Base-by-base conservation (phyloP, 2,888 invertebrate species). In the Schrankia costaestrigalis region DNA sequence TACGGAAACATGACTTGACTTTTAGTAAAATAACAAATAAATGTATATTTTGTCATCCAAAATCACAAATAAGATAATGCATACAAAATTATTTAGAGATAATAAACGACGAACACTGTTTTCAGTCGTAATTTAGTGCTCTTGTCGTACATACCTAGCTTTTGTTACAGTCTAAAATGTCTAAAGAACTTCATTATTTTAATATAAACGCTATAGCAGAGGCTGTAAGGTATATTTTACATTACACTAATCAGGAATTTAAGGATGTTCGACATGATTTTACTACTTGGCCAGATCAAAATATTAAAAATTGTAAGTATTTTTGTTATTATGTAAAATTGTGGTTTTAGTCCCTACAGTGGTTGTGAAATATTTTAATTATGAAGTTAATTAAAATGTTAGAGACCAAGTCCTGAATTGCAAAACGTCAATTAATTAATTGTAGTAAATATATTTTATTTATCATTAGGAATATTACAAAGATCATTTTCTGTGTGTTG, bases 161-260 rank as follows among this genome's bases (percentile, higher is more conserved):
- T 5, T 17, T 7, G 17, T 5, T 17, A 17, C 17, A 13, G 18
- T 32, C 31, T n/a, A 41, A 3, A 31, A 76, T 75, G 73, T 43
- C 68, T 2, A 69, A 63, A 42, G 66, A 68, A 52, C 39, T 78
- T 8, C 62, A 69, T 29, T 74, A 78, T 51, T 75, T 74, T 19
- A 51, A 77, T 30, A 2, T 72, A 1, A 73, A 75, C 37, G 81
- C 76, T 21, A 31, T 78, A 1, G 79, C 50, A 1, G 81, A 83
- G 48, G 46, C 74, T 1, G 71, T 83, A 19, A 65, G 79, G 29
- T 82, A 79, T 27, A 71, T 85, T 30, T 47, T 85, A 14, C 67
- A 79, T 45, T 81, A 79, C 38, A 79, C 72, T 1, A 78, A 75
- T 11, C 72, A 80, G 19, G 73, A 78, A 46, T 79, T 81, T 31